phyloP scores from a whole-genome alignment of 2,888 invertebrate genomes.

The Protodeltote pygarga region DNA sequence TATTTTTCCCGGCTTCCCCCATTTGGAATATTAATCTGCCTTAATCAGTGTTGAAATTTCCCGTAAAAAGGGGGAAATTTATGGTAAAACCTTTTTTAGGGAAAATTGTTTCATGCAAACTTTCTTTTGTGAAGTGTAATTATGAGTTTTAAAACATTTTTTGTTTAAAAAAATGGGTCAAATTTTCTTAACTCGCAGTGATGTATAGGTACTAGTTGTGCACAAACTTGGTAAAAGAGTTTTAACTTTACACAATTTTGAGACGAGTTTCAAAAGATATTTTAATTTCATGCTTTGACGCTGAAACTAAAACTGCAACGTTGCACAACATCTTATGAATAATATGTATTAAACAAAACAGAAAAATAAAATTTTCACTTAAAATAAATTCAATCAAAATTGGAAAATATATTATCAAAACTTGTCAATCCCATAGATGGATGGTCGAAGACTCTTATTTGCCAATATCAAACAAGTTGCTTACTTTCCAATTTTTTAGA shows the following conservation, averaged over 20 bases:
- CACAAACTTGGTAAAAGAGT: too few species aligned
- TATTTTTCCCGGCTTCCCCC: constrained; percentile 6
- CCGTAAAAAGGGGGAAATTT: not conserved
- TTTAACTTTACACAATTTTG: too few species aligned
- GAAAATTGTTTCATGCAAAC: too few species aligned
- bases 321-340: too few species aligned
- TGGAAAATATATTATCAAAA: constrained; percentile 3
- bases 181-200: too few species aligned
- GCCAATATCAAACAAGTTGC: constrained; percentile 29
- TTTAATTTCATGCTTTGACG: too few species aligned
- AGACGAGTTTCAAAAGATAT: too few species aligned
- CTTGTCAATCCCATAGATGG: not conserved
- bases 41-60: constrained; percentile 11
- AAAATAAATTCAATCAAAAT: constrained; percentile 4
- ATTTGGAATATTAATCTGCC: constrained; percentile 32
- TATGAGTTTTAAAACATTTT: not conserved
- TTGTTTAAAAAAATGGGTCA: constrained; percentile 6
- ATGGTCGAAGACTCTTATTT: constrained; percentile 1
- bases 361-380: too few species aligned
- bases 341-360: too few species aligned
- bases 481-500: too few species aligned
- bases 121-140: not conserved
- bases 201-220: too few species aligned
- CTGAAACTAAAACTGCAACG: too few species aligned
- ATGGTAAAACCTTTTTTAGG: not conserved